Conservation (phyloP, 2,888 invertebrate genomes). For the Ennomos erosarius region DNA sequence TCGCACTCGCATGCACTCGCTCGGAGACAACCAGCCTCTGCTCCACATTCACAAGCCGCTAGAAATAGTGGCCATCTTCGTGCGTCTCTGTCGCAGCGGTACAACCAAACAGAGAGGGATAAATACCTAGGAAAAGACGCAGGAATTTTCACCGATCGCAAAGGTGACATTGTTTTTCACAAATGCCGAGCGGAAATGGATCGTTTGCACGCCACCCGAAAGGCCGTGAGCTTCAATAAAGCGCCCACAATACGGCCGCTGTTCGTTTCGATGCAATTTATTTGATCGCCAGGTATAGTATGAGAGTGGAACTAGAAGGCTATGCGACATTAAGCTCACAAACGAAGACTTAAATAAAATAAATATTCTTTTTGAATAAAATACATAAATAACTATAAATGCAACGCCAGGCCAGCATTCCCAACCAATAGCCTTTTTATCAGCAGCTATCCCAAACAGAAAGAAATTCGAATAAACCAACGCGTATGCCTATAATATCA, state of each 20-base stretch:
- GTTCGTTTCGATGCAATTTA: constrained; percentile 19
- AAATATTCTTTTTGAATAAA: too few relatives aligned
- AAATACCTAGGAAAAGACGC: constrained; percentile 8
- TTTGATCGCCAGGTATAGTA: constrained; percentile 5
- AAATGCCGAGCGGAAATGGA: constrained; percentile 10
- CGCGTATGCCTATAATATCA: too few relatives aligned
- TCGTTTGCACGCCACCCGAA: too few relatives aligned
- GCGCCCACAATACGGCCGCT: background rate
- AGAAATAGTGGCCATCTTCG: constrained; percentile 30
- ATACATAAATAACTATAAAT: background rate
- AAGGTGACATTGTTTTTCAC: constrained; percentile 29
- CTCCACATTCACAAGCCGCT: constrained; percentile 28
- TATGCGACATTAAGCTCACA: constrained; percentile 2
- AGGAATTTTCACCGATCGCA: constrained; percentile 18
- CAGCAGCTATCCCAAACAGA: too few relatives aligned
- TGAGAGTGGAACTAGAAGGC: background rate
- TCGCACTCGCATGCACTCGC: constrained; percentile 5
- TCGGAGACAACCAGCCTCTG: constrained; percentile 29
- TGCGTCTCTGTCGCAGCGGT: constrained; percentile 17
- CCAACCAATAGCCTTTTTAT: too few relatives aligned
- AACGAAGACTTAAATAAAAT: too few relatives aligned
- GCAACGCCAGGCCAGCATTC: background rate
- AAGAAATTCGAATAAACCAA: too few relatives aligned
- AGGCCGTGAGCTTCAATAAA: constrained; percentile 14
- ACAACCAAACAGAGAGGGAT: constrained; percentile 19